phyloP scores from a whole-genome alignment of 2,113 vertebrate genomes.

The Chloropsis hardwickii region DNA sequence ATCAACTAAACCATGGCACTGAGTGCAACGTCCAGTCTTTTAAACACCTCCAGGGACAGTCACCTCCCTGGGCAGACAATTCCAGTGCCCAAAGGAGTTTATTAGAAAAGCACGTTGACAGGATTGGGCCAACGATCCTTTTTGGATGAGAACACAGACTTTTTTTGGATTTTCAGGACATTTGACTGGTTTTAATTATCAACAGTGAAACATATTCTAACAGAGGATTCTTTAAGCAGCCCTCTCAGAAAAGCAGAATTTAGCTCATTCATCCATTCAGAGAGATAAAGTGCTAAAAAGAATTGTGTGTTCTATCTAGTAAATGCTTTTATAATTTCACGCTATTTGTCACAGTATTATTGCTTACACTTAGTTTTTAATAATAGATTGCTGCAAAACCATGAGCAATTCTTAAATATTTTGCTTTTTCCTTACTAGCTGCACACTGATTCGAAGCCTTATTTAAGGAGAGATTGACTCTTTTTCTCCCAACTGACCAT shows the following conservation, averaged over 20 bases:
- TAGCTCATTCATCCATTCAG: not conserved
- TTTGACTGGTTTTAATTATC: not conserved
- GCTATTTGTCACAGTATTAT: not conserved
- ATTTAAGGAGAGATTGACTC: not conserved
- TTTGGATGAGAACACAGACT: not conserved
- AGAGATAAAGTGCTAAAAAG: not conserved
- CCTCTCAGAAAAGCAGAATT: not conserved
- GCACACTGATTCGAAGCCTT: not conserved
- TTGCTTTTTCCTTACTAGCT: not conserved
- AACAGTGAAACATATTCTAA: not conserved
- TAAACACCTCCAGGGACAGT: not conserved
- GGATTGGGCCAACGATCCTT: not conserved
- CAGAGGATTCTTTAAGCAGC: not conserved
- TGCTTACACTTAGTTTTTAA: not conserved
- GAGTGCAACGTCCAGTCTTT: accelerated
- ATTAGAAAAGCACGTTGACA: not conserved
- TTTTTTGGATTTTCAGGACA: not conserved
- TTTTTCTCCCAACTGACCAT: not conserved
- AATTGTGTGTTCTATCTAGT: not conserved
- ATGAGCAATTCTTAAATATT: not conserved
- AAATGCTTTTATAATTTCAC: not conserved
- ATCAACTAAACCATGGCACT: not conserved
- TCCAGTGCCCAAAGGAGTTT: not conserved
- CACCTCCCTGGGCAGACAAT: not conserved
- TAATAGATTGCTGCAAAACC: not conserved